Conservation (phyloP, 2,888 invertebrate genomes). For the Phasia obesa region DNA sequence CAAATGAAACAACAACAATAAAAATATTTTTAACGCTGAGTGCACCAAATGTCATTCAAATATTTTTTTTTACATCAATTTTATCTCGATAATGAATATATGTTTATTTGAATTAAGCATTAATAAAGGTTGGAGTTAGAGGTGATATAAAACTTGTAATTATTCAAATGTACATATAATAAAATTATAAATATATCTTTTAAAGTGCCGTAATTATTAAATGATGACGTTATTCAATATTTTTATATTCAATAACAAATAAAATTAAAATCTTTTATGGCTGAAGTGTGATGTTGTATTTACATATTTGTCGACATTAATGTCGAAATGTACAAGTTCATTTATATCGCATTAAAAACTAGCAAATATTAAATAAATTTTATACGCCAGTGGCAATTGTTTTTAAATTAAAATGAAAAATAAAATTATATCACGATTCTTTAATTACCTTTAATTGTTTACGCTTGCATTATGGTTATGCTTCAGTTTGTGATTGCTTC, state of each 20-base stretch:
- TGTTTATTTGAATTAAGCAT: slow-evolving; percentile 39
- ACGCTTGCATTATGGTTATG: background rate
- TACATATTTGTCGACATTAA: background rate
- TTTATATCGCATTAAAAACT: slow-evolving; percentile 10
- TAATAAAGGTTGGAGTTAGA: slow-evolving; percentile 1
- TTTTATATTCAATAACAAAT: too few relatives aligned
- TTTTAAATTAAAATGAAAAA: slow-evolving; percentile 1
- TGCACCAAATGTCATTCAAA: background rate
- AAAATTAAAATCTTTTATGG: slow-evolving; percentile 34
- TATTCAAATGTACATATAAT: background rate
- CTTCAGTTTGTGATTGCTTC: background rate
- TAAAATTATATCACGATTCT: background rate
- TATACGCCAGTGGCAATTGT: background rate
- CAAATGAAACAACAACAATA: too few relatives aligned
- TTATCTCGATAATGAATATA: slow-evolving; percentile 32
- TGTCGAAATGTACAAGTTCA: too few relatives aligned
- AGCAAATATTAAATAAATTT: background rate
- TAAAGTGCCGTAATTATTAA: background rate
- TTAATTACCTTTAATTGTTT: background rate
- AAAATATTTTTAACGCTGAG: too few relatives aligned
- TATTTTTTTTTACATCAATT: background rate
- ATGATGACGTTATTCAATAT: slow-evolving; percentile 27
- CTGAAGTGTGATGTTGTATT: background rate
- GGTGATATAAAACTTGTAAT: slow-evolving; percentile 30
- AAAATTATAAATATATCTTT: background rate